Evolutionary conservation across 2,113 vertebrate species (phyloP), one percentile per base, ranked within the genome.

Genomic region (Alces alces): DNA sequence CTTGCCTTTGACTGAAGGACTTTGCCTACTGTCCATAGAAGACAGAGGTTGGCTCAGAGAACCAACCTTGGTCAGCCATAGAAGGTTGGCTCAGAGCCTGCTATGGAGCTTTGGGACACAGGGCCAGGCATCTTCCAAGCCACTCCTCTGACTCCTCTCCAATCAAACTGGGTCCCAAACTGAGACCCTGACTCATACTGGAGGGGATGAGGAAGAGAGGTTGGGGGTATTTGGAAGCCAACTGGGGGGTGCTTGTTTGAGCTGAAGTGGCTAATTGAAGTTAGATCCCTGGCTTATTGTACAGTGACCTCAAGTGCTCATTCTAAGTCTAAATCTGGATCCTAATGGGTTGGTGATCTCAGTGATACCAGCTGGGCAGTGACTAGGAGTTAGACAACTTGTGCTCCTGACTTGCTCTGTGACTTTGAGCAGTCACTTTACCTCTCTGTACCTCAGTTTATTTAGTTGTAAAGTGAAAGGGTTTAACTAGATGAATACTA

Each of bases 1-100:
- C 50, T 66, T 95, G 28, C 86, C 14, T 95, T 95, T 94, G 66
- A 7, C n/a, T 87, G 6, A 94, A 98, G 27, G 17, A 30, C 70
- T 96, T 92, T 97, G 90, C n/a, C 61, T 91, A 82, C 30, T 92
- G 5, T 94, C 73, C 54, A 94, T 73, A 90, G 82, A 85, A 70
- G 66, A 70, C n/a, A 70, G 19, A 97, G 39, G 30, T 73, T 92
- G 76, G n/a, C 57, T 91, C 45, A 70, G n/a, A 23, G n/a, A 70
- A 36, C 9, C 64, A 70, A 70, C n/a, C 19, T 70, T 36, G 64
- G 64, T 70, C 64, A 70, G 64, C 61, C 52, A 95, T 64, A 87
- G 85, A 80, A 73, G 36, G 36, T 85, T 58, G n/a, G 27, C 10
- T 96, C 17, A 95, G 55, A 64, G 27, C 45, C 33, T 80, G 15